A percentile compares a stretch with the other conserved stretches of the same genome.
phyloP scores from a whole-genome alignment of 2,113 vertebrate species.

The Chrysemys picta region DNA sequence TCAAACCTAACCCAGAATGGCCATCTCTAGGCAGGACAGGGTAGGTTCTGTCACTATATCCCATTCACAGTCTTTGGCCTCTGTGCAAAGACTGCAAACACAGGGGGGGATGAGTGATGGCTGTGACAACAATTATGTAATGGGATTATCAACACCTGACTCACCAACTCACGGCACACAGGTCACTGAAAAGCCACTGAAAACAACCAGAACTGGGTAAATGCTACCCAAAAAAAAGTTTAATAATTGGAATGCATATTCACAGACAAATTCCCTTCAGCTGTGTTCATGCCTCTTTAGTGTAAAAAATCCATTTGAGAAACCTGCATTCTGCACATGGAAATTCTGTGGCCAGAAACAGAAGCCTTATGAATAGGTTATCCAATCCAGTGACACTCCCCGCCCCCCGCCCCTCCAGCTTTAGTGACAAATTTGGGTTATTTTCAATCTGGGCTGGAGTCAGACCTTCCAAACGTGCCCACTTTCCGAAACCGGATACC shows the following conservation, averaged over 20 bases:
- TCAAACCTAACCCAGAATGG: not conserved
- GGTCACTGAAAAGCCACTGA: not conserved
- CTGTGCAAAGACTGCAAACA: not conserved
- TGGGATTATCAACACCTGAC: not conserved
- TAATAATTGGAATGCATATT: not conserved
- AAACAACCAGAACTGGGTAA: not conserved
- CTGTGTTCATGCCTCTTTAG: not conserved
- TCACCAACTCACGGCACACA: not conserved
- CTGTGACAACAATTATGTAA: not conserved
- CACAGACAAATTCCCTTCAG: not conserved
- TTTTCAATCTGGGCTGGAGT: not conserved
- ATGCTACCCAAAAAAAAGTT: not conserved
- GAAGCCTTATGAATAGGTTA: not conserved
- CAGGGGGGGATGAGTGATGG: not conserved
- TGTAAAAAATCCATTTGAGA: not conserved
- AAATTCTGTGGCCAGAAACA: not conserved
- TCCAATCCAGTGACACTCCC: rapidly evolving
- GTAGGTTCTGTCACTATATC: not conserved
- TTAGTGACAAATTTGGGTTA: not conserved
- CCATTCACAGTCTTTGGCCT: not conserved
- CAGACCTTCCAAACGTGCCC: not conserved
- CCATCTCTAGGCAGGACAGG: rapidly evolving
- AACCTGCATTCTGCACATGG: not conserved
- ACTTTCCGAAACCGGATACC: not conserved
- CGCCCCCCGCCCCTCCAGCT: not conserved